Base-by-base conservation (phyloP, 2,113 vertebrate species). In the Clarias macrocephalus region DNA sequence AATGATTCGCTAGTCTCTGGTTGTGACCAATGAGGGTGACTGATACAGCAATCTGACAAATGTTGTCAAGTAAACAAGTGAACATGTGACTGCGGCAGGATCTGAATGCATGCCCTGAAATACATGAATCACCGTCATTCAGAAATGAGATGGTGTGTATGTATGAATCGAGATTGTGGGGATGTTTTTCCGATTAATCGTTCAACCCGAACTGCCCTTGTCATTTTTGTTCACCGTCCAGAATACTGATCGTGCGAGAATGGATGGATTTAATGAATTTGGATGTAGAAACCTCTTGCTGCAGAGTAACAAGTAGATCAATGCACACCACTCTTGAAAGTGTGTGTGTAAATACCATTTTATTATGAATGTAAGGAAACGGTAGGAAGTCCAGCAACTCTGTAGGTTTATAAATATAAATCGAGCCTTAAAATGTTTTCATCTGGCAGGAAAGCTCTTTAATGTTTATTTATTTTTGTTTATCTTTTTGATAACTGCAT, bases 191-290 rank as follows among this genome's bases (percentile, higher is more conserved):
- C 48, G 48, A 48, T 48, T 7, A 48, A 48, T 48, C 7, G 48
- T 48, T 37, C 33, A 37, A 3, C 33, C 33, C 33, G 33, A 37
- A 37, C 33, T 37, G 33, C 33, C 33, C 33, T 37, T 63, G 66
- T 28, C 52, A 42, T 87, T 86, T 82, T 60, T 57, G 54, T 86
- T 84, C 60, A 65, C 42, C 48, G 80, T 81, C 82, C 91, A 86
- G 89, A 91, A 88, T 89, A 88, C 91, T 89, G 91, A 92, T 91
- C 86, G 88, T 63, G 68, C 30, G 62, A 48, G 81, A 87, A 93
- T 89, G 77, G 91, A 93, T 92, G 92, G 76, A 57, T 80, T 80
- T 83, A 89, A 89, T 89, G 89, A 88, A 80, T 90, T 88, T 80
- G 77, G 87, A 59, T 86, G 19, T 83, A 62, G 66, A 59, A 37